phyloP scores from a whole-genome alignment of 2,113 vertebrate genomes.

The Ariopsis seemanni region DNA sequence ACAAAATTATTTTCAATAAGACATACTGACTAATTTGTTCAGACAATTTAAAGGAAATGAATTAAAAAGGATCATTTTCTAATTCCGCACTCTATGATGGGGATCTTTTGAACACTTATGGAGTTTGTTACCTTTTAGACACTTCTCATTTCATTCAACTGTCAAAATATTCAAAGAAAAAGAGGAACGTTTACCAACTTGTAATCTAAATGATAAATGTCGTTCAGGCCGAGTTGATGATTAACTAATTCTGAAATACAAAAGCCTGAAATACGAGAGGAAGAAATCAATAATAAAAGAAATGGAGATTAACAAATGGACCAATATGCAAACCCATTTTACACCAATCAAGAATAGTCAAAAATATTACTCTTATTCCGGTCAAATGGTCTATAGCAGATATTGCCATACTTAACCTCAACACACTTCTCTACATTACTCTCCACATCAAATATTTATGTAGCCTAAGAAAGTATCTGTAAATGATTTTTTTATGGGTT shows the following conservation, averaged over 20 bases:
- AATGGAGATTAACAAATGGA: not conserved
- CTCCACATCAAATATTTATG: not conserved
- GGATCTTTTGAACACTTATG: not conserved
- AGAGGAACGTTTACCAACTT: constrained; percentile 26
- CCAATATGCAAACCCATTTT: not conserved
- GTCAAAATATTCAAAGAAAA: constrained; percentile 21
- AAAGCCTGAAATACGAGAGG: not conserved
- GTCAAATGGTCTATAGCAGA: not conserved
- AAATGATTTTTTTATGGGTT: not conserved
- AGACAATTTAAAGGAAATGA: not conserved
- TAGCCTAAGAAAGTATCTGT: not conserved
- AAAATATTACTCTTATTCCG: not conserved
- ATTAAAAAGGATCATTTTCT: not conserved
- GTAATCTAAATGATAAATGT: constrained; percentile 44
- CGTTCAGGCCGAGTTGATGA: constrained; percentile 41
- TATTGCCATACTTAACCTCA: not conserved
- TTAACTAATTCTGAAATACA: constrained; percentile 40
- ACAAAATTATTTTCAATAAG: not conserved
- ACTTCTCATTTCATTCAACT: constrained; percentile 26
- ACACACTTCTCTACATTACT: not conserved
- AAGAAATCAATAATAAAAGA: not conserved
- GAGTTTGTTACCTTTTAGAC: constrained; percentile 37
- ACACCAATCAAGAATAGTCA: not conserved
- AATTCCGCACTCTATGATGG: not conserved
- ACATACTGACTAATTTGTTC: not conserved